Base-by-base conservation (phyloP, 2,888 invertebrate species). In the Tanypteryx hageni region DNA sequence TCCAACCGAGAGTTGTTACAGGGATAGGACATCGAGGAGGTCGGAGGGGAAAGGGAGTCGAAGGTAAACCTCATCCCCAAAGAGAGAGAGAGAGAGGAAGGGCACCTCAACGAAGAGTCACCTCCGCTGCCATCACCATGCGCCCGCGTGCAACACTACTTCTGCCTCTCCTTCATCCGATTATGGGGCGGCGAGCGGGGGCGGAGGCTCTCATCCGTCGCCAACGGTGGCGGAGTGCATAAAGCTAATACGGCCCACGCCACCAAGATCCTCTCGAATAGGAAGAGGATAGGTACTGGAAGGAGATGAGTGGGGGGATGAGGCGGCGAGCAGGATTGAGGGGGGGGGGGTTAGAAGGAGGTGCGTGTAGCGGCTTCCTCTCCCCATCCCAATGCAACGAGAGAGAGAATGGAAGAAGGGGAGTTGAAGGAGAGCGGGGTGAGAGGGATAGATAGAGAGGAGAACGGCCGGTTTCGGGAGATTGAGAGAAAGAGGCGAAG, bases 241-340 rank as follows among this genome's bases (percentile, higher is more conserved):
- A 44, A 89, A 89, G 64, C 44, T 61, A 57, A 57, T 64, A 89
- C 86, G 86, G 86, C 86, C 86, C 86, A 86, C 89, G 89, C 64
- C 61, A 64, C 64, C 13, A 59, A 68, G 86, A 61, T 86, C 56
- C 83, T 83, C 83, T 61, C 61, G 61, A 61, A 86, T 86, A 22
- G 27, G 61, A 27, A 27, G 84, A 84, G 57, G 84, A 81, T 81
- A 13, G 81, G 81, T 81, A 31, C 7, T 81, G n/a, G 5, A 13
- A 5, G 22, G 64, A n/a, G 11, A 5, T 7, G 64, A n/a, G 11
- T 7, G 64, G 64, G 64, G 64, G n/a, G 76, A 11, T 44, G 44
- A 44, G 44, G 22, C 18, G 68, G 68, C 10, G 64, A 44, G 44
- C 1, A n/a, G 68, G 68, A n/a, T 10, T 68, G 8, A n/a, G 68